Conservation (phyloP, 2,113 vertebrate species). For the Bubo blakistoni region DNA sequence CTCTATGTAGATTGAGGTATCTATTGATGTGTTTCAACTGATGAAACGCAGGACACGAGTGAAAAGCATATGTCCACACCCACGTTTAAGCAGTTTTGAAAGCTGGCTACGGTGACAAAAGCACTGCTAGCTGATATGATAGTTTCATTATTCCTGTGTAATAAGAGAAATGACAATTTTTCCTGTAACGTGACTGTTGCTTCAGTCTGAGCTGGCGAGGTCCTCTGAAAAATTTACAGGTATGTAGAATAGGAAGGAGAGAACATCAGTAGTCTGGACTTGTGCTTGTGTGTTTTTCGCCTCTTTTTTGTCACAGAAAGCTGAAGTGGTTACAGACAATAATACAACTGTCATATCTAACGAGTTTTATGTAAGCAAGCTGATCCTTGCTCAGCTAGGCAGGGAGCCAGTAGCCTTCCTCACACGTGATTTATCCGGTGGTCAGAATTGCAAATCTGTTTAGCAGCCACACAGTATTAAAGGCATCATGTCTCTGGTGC, state of each 20-base stretch:
- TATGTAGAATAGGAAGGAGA: background rate
- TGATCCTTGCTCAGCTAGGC: background rate
- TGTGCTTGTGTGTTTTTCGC: background rate
- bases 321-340: background rate
- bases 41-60: background rate
- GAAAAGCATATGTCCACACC: background rate
- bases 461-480: background rate
- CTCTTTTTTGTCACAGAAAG: background rate
- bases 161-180: background rate
- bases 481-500: background rate
- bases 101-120: background rate
- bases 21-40: background rate
- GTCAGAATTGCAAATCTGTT: slow-evolving; percentile 12
- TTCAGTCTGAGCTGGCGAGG: background rate
- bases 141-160: background rate
- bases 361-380: background rate
- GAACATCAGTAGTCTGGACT: background rate
- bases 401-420: background rate
- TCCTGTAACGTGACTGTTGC: background rate
- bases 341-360: background rate
- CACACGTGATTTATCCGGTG: fast-evolving
- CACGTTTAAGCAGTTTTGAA: background rate
- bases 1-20: background rate
- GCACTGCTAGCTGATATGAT: background rate
- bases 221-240: background rate